A percentile compares a stretch with the other conserved stretches of the same genome.
phyloP scores from a whole-genome alignment of 2,888 invertebrate species.

The Chromoteleia sp. region DNA sequence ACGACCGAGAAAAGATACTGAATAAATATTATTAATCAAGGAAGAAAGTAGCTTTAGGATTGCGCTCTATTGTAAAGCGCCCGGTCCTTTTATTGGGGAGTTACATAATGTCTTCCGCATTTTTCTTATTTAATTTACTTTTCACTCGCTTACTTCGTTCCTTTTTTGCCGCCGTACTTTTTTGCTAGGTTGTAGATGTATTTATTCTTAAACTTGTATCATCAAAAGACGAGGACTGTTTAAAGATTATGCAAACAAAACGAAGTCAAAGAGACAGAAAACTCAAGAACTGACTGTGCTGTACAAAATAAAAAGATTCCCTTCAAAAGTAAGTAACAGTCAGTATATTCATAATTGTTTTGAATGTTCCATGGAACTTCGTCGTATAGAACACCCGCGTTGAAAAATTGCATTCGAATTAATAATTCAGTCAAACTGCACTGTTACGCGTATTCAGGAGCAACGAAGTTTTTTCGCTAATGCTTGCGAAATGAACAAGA shows the following conservation, averaged over 20 bases:
- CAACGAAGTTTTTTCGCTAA: conserved; percentile 21
- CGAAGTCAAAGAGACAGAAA: conserved; percentile 64
- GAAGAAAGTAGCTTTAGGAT: conserved; percentile 13
- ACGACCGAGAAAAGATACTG: background rate
- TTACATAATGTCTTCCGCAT: conserved; percentile 40
- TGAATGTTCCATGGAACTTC: conserved; percentile 47
- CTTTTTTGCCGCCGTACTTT: conserved; percentile 8
- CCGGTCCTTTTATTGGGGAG: conserved; percentile 11
- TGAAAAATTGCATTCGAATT: conserved; percentile 53
- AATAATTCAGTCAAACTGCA: conserved; percentile 54
- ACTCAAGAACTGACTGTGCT: conserved; percentile 42
- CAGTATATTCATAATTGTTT: conserved; percentile 63
- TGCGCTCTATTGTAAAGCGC: conserved; percentile 9
- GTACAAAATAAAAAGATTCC: conserved; percentile 51
- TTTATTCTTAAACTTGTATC: conserved; percentile 62
- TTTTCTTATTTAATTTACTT: conserved; percentile 54
- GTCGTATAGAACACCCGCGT: conserved; percentile 29
- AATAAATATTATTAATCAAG: conserved; percentile 41
- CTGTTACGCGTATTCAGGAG: conserved; percentile 20
- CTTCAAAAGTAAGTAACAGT: conserved; percentile 56
- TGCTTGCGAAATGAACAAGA: conserved; percentile 17
- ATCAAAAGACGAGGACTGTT: conserved; percentile 64
- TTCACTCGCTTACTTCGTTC: conserved; percentile 25
- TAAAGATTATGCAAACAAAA: conserved; percentile 66
- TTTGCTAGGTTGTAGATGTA: conserved; percentile 44